Percentiles rank a stretch among this genome's conserved stretches.
Evolutionary conservation across 2,888 invertebrate species (phyloP).

Genomic region (Aricia artaxerxes): DNA sequence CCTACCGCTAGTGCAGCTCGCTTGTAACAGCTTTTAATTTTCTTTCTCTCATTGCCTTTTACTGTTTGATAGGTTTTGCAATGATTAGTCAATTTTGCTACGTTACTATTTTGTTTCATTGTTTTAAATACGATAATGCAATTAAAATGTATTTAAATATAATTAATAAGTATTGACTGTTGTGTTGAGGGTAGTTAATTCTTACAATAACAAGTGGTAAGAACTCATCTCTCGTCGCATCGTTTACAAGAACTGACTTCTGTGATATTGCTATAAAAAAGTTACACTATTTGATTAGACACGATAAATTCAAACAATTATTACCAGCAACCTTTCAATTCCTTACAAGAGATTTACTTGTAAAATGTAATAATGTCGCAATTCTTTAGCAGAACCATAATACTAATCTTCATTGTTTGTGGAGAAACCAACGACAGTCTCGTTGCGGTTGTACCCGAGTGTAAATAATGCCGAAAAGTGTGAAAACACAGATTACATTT

Average conservation of each 20-base stretch:
- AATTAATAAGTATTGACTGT: too few relatives aligned
- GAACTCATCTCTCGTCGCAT: too few relatives aligned
- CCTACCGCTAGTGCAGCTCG: slow-evolving; percentile 32
- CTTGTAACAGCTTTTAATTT: slow-evolving; percentile 36
- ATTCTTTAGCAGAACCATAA: neutral
- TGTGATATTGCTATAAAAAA: too few relatives aligned
- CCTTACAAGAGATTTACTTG: neutral
- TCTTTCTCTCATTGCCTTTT: neutral
- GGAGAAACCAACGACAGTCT: neutral
- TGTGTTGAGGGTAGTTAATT: too few relatives aligned
- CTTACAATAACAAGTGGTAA: too few relatives aligned
- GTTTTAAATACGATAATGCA: too few relatives aligned
- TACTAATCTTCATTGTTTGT: neutral
- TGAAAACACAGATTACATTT: neutral
- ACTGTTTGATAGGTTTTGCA: neutral
- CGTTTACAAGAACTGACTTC: too few relatives aligned
- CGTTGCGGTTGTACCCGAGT: neutral
- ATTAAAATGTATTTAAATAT: too few relatives aligned
- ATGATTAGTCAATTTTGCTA: neutral
- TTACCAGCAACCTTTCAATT: too few relatives aligned
- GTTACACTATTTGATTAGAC: too few relatives aligned
- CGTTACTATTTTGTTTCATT: neutral
- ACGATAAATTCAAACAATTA: too few relatives aligned
- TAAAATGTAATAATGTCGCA: neutral
- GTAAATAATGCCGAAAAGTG: neutral